These are phyloP conservation scores for Drosophila pachea DNA, from an alignment of 1,140 invertebrate genomes.

Conservation along the genomic window DNA sequence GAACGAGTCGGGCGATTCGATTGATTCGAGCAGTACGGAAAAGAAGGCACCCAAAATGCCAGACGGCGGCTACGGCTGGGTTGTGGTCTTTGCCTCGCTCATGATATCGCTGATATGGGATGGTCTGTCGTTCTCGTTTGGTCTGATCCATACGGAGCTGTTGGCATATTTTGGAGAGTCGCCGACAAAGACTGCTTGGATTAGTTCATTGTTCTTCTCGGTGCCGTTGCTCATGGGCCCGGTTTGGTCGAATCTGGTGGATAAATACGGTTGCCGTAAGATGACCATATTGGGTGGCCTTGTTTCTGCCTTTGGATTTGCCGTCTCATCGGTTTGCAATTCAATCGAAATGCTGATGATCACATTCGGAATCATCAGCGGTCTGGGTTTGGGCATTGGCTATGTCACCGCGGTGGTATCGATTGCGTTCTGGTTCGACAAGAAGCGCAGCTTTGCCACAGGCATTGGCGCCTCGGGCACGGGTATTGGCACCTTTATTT, in stretches of 20 bases:
- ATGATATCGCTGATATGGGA: constrained; percentile 96
- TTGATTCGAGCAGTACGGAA: constrained; percentile 65
- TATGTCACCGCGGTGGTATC: constrained; percentile 94
- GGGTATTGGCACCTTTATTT: constrained; percentile 86
- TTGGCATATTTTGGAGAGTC: constrained; percentile 90
- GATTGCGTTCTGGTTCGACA: constrained; percentile 98
- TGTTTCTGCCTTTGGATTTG: constrained; percentile 88
- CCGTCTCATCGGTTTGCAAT: constrained; percentile 86
- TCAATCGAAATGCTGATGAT: constrained; percentile 89
- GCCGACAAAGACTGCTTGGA: constrained; percentile 91
- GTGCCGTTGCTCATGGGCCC: constrained; percentile 90
- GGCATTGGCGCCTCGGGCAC: constrained; percentile 93
- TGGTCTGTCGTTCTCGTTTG: constrained; percentile 95
- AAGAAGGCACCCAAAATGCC: constrained; percentile 77
- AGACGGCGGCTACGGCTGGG: constrained; percentile 85
- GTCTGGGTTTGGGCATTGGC: constrained; percentile 90
- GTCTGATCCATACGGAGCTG: constrained; percentile 92
- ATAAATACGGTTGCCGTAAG: constrained; percentile 91
- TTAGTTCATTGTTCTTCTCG: constrained; percentile 92
- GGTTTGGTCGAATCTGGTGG: constrained; percentile 87
- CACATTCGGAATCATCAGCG: constrained; percentile 92
- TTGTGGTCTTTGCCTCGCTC: constrained; percentile 91
- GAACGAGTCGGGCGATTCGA: constrained; percentile 74
- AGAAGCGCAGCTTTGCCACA: constrained; percentile 93
- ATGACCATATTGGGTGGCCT: constrained; percentile 90